Evolutionary conservation across 2,797 vertebrate genomes (phyloP), one percentile per base, ranked within the genome.

Genomic region (Chloroceryle inda): DNA sequence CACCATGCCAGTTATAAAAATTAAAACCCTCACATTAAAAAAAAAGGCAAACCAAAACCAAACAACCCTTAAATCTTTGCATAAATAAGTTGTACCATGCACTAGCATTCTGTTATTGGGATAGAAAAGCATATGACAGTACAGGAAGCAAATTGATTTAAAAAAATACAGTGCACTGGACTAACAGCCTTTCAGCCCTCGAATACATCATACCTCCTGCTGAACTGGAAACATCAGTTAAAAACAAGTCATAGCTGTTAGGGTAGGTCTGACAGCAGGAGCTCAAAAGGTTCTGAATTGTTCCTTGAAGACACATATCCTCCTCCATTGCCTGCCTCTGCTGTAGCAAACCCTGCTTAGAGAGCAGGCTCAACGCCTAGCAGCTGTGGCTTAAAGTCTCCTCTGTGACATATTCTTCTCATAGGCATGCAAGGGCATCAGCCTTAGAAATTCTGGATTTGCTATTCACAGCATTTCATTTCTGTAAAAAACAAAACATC

Each of bases 181-280:
- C 71, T 77, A 75, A 47, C 10, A 80, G 49, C 68, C 56, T 75
- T 83, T 76, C 61, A 81, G 74, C n/a, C 27, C 85, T 87, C 72
- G 62, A 68, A 69, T 35, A 40, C 10, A 89, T 44, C 66, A 14
- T 40, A 81, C 33, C 67, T 67, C 80, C 71, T 85, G 74, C 53
- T 68, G 78, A 85, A 94, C 64, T 53, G 62, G 56, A 62, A 84
- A 86, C 35, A 88, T 83, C 66, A 88, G 92, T 23, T n/a, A 69
- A 73, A 77, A 91, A 38, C 56, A 90, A 85, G 68, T 44, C 42
- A 73, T 29, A 35, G 7, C 23, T 74, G 64, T n/a, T 50, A 71
- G 80, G 75, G 56, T 11, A 89, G 69, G n/a, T 88, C 37, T 88
- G 77, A 88, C 66, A 94, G 87, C 64, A 94, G 75, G 81, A 95